Percentiles rank a stretch among this genome's conserved stretches.
phyloP scores from a whole-genome alignment of 2,797 vertebrate species.

The Echeneis naucrates region DNA sequence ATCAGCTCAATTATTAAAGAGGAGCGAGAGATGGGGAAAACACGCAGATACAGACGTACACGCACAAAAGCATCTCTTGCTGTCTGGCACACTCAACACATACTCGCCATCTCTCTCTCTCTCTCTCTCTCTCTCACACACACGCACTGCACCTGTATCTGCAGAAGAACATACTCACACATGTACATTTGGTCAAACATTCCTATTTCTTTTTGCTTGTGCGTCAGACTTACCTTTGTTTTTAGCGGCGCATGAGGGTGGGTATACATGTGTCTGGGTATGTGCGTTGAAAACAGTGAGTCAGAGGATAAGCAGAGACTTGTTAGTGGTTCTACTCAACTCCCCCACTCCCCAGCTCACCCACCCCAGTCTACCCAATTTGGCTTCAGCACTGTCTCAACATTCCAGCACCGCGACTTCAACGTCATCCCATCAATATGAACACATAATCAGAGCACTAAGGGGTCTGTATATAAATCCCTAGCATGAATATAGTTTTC shows the following conservation, averaged over 20 bases:
- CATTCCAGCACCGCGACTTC: conserved; percentile 57
- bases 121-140: conserved; percentile 8
- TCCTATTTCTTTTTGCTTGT: conserved; percentile 19
- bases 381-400: conserved; percentile 57
- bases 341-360: background rate
- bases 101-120: conserved; percentile 22
- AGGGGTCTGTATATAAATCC: conserved; percentile 72
- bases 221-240: conserved; percentile 52
- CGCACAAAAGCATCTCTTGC: conserved; percentile 56
- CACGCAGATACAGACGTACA: conserved; percentile 61
- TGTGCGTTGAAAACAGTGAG: conserved; percentile 73
- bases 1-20: conserved; percentile 88
- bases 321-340: conserved; percentile 74
- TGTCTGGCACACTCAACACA: conserved; percentile 56
- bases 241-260: conserved; percentile 39
- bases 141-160: conserved; percentile 36
- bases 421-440: conserved; percentile 68
- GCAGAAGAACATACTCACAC: conserved; percentile 56
- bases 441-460: conserved; percentile 75
- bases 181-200: conserved; percentile 40
- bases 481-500: conserved; percentile 61
- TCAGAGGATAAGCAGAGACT: conserved; percentile 74
- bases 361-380: conserved; percentile 44
- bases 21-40: conserved; percentile 81
- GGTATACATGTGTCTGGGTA: conserved; percentile 54